phyloP scores from a whole-genome alignment of 1,140 invertebrate genomes.

The Aphidius gifuensis region DNA sequence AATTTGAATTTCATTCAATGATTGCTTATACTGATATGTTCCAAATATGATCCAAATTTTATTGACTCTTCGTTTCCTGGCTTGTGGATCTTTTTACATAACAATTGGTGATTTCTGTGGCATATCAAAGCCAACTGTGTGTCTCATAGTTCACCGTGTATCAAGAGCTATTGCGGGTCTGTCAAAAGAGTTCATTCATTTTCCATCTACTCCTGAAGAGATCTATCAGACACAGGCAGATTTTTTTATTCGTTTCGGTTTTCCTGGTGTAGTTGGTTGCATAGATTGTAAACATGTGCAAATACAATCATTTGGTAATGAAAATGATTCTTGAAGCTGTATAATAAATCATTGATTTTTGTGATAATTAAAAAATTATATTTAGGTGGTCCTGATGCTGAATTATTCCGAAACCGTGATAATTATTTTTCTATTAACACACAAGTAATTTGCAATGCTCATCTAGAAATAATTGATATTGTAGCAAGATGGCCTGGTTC shows the following conservation, averaged over 20 bases:
- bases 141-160: constrained; percentile 23
- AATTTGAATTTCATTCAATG: too few species aligned
- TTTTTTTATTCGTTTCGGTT: constrained; percentile 40
- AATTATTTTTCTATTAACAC: constrained; percentile 49
- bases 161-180: constrained; percentile 28
- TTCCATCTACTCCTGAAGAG: constrained; percentile 32
- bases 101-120: constrained; percentile 26
- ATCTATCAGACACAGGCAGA: constrained; percentile 26
- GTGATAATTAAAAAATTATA: too few species aligned
- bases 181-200: constrained; percentile 26
- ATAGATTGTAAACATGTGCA: constrained; percentile 49
- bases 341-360: too few species aligned
- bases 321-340: too few species aligned
- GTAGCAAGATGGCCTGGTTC: constrained; percentile 46
- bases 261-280: constrained; percentile 47
- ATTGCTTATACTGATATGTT: background rate
- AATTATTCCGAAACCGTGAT: constrained; percentile 49
- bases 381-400: constrained; percentile 39
- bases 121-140: constrained; percentile 22
- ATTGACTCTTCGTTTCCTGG: constrained; percentile 24
- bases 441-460: constrained; percentile 40
- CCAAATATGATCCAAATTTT: constrained; percentile 25
- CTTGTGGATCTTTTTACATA: constrained; percentile 27
- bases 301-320: constrained; percentile 24
- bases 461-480: constrained; percentile 42